Base-by-base conservation (phyloP, 2,888 invertebrate genomes). In the Lasioglossum calceatum region DNA sequence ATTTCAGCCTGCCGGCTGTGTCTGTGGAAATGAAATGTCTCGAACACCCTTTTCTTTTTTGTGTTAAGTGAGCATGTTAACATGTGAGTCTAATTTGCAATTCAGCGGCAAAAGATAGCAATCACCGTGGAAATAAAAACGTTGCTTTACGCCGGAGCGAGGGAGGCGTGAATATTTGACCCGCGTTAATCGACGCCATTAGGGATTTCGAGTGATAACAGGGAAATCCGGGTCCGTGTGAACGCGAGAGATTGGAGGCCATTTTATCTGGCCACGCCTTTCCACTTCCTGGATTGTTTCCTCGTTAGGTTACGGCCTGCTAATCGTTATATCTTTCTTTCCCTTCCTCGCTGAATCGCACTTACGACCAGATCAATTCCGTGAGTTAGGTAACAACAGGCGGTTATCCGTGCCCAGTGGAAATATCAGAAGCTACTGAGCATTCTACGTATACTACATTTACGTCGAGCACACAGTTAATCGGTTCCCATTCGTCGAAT, bases 251-350 rank as follows among this genome's bases (percentile, higher is more conserved):
- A 39, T 71, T 77, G 70, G 70, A 50, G 82, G 72, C 84, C 90
- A 88, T 88, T 90, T 90, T 85, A 77, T 86, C 88, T 79, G 84
- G 76, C 79, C 87, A 87, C 87, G 87, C 86, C 89, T 89, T 88
- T 81, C 82, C 54, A 86, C 86, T 84, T 90, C 77, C 82, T 82
- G 82, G 75, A 89, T 90, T 88, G 84, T 90, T 88, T 86, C 84
- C 84, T 84, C 82, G 86, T 90, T 83, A 87, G 77, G 78, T 78
- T 86, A 88, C 90, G 74, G 72, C 70, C 50, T 64, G 90, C 82
- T 90, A 89, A 89, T 90, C 86, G 88, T 89, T 89, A 84, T 86
- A 82, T 90, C 84, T 84, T 74, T 77, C 79, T 80, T 73, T 73
- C 67, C 50, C 64, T 39, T 81, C 47, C 73, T 71, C 71, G 67